Evolutionary conservation across 2,888 invertebrate species (phyloP), one percentile per base, ranked within the genome.

Genomic region (Tenthredo livida): DNA sequence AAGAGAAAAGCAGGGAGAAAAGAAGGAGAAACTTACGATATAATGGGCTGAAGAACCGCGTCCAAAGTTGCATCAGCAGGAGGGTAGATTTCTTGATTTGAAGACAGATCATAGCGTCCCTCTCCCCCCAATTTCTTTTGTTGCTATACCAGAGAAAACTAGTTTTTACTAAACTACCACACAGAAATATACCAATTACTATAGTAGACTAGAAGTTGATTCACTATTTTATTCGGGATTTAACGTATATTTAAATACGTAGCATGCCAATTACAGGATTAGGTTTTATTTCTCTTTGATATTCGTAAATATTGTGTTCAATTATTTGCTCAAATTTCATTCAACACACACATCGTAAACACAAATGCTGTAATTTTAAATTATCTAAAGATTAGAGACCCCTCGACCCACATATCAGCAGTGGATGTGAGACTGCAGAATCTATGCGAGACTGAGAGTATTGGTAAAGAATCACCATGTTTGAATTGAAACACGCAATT

Each of bases 31-130:
- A 92, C 93, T 93, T 91, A 93, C 93, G 93, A 93, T 91, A 93
- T 93, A 90, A 93, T 93, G 87, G 93, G 93, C 87, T 93, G 92
- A 89, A 93, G 92, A 88, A 93, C 92, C 88, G 92, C 93, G 85
- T 93, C 93, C 90, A 93, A 88, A 89, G 93, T 93, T 88, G 91
- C 91, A 88, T 93, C 93, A 88, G 90, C 90, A 80, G 92, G 91
- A 88, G 92, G 90, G 89, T 92, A 91, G 89, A 90, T 91, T 89
- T 92, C 92, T 90, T 92, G 92, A 91, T 92, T 92, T 86, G 92
- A 91, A 90, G 92, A 91, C 89, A 92, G 90, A 90, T 92, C 93
- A 91, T 92, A 92, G 90, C 90, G 92, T 89, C 92, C 92, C 88
- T 92, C 91, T 90, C 92, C 92, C 89, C 91, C 90, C 91, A 93